Base-by-base conservation (phyloP, 2,797 vertebrate genomes). In the Rhinella marina region DNA sequence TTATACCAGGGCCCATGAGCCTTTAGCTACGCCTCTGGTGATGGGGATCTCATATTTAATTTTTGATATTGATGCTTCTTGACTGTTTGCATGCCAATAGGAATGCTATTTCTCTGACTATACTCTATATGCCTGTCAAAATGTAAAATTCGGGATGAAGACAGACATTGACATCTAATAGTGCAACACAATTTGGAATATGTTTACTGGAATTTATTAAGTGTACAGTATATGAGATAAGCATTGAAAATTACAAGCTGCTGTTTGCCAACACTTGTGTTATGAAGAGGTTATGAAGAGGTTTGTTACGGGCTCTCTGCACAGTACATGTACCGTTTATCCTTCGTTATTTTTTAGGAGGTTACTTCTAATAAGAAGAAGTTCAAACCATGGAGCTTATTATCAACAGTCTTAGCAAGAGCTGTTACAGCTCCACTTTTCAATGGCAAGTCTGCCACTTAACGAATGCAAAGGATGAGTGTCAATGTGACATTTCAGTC, bases 191-290 rank as follows among this genome's bases (percentile, higher is more conserved):
- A 21, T 41, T 73, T 16, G 21, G 70, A 73, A 73, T 21, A 75
- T 21, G 41, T 23, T 12, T 48, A 23, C 21, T 75, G 52, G 32
- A 68, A 82, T 68, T 50, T n/a, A n/a, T 27, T 66, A 82, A 54
- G 41, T 27, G n/a, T 17, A 41, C 4, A 41, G 41, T 41, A 68
- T 17, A 7, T 56, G 25, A 79, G 54, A 79, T 19, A 70, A 66
- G 62, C n/a, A 27, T 11, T n/a, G 19, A 66, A 23, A 23, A 56
- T 54, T 19, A 54, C 56, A 50, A 48, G 52, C 9, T 32, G 23
- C 90, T 88, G 90, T 84, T 77, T 90, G 29, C 23, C 41, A 27
- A 48, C 52, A 41, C 77, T 75, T 82, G 13, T 17, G 25, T 64
- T 16, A 50, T 75, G 56, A 48, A 75, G 54, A 73, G 25, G 25